These are phyloP conservation scores for Boloria selene DNA, from an alignment of 2,888 invertebrate genomes.

Conservation along the genomic window DNA sequence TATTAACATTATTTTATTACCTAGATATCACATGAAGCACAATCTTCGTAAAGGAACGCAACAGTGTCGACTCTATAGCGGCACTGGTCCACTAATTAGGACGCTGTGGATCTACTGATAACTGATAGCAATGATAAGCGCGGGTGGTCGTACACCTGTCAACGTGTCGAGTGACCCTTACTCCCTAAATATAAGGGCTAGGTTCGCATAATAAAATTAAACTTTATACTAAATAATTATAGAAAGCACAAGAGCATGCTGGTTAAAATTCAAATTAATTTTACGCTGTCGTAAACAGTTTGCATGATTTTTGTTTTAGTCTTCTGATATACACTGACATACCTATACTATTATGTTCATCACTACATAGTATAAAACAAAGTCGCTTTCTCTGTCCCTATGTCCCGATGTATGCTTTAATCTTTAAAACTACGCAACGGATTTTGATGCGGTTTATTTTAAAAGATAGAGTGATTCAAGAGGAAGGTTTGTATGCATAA, in stretches of 20 bases:
- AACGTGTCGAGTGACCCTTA: not conserved
- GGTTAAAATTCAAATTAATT: slow-evolving; percentile 12
- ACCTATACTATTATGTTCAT: too few relatives aligned
- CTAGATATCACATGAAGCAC: not conserved
- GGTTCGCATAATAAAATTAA: slow-evolving; percentile 2
- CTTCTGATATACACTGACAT: not conserved
- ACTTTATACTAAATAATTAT: not conserved
- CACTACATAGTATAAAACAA: too few relatives aligned
- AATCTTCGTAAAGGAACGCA: slow-evolving; percentile 4
- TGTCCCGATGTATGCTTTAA: too few relatives aligned
- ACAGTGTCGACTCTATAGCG: slow-evolving; percentile 33
- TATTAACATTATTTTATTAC: not conserved
- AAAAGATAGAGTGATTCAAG: too few relatives aligned
- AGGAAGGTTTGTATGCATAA: too few relatives aligned
- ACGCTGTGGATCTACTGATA: slow-evolving; percentile 51
- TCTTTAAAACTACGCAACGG: too few relatives aligned
- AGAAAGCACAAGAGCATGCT: not conserved
- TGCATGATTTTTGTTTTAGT: not conserved
- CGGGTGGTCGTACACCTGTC: slow-evolving; percentile 51
- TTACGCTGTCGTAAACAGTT: slow-evolving; percentile 11
- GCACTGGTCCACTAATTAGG: slow-evolving; percentile 70
- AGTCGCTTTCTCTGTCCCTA: too few relatives aligned
- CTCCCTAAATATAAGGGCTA: slow-evolving; percentile 13
- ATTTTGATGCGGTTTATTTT: too few relatives aligned
- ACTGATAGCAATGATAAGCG: slow-evolving; percentile 56